phyloP scores from a whole-genome alignment of 2,113 vertebrate species.

The Capra hircus region DNA sequence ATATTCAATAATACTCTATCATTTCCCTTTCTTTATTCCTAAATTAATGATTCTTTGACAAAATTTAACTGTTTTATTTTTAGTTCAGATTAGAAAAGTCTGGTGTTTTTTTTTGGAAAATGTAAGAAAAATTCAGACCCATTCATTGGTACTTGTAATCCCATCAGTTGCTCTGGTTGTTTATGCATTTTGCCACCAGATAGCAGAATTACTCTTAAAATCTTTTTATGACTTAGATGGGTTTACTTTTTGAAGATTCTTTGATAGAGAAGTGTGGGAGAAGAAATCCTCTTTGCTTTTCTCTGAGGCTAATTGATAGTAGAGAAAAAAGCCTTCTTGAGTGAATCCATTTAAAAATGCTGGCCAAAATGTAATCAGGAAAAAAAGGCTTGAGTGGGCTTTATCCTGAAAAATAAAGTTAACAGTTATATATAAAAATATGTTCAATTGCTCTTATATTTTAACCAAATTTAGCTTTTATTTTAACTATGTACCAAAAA shows the following conservation, averaged over 20 bases:
- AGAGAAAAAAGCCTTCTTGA: not conserved
- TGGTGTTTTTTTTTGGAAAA: not conserved
- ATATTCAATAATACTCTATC: not conserved
- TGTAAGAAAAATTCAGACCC: not conserved
- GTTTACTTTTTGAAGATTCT: conserved; percentile 23
- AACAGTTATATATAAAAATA: conserved; percentile 16
- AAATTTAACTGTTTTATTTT: not conserved
- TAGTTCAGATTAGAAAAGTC: not conserved
- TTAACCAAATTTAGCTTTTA: conserved; percentile 25
- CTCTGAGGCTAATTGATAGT: not conserved
- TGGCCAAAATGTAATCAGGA: not conserved
- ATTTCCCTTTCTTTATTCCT: not conserved
- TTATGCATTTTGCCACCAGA: conserved; percentile 69
- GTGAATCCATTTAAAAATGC: not conserved
- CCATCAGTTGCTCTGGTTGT: conserved; percentile 28
- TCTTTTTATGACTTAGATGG: conserved; percentile 7
- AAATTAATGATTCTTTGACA: not conserved
- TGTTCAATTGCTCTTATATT: not conserved
- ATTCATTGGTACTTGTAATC: not conserved
- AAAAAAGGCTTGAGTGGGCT: not conserved
- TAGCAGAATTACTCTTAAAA: conserved; percentile 73
- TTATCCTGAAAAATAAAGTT: conserved; percentile 12
- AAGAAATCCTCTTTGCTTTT: not conserved
- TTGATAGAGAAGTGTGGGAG: not conserved
- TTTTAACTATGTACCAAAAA: conserved; percentile 19